phyloP scores from a whole-genome alignment of 1,140 invertebrate species.

The Cyclargus thomasi region DNA sequence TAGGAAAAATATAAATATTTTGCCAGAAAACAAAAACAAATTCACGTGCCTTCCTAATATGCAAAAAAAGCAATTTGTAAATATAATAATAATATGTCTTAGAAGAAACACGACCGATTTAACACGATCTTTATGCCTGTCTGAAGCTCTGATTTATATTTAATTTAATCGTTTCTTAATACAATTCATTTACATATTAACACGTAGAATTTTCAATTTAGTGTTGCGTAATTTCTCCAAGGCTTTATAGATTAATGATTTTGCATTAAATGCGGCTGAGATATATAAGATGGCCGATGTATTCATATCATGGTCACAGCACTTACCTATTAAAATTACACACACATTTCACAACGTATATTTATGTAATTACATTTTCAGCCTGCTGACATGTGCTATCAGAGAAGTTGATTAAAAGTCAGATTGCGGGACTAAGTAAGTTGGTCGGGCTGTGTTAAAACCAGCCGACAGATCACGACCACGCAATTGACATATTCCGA shows the following conservation, averaged over 20 bases:
- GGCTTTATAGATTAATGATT: slow-evolving; percentile 8
- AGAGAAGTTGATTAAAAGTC: no score
- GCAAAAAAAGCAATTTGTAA: no score
- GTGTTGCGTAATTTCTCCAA: background rate
- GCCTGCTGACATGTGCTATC: background rate
- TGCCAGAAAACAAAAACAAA: no score
- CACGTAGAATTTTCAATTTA: slow-evolving; percentile 9
- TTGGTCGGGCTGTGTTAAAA: no score
- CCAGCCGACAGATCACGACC: no score
- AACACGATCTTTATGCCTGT: background rate
- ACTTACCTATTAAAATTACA: background rate
- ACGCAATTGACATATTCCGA: no score
- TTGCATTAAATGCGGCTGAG: slow-evolving; percentile 1
- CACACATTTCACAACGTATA: background rate
- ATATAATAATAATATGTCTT: no score
- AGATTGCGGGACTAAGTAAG: no score
- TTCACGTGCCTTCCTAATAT: no score
- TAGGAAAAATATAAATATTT: no score
- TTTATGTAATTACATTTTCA: background rate
- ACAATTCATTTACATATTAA: background rate
- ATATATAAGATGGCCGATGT: background rate
- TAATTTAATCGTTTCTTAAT: background rate
- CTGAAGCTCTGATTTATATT: background rate
- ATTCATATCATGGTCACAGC: background rate
- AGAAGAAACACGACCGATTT: no score